A percentile compares a stretch with the other conserved stretches of the same genome.
Evolutionary conservation across 1,140 invertebrate species (phyloP).

Genomic region (Marisa cornuarietis): DNA sequence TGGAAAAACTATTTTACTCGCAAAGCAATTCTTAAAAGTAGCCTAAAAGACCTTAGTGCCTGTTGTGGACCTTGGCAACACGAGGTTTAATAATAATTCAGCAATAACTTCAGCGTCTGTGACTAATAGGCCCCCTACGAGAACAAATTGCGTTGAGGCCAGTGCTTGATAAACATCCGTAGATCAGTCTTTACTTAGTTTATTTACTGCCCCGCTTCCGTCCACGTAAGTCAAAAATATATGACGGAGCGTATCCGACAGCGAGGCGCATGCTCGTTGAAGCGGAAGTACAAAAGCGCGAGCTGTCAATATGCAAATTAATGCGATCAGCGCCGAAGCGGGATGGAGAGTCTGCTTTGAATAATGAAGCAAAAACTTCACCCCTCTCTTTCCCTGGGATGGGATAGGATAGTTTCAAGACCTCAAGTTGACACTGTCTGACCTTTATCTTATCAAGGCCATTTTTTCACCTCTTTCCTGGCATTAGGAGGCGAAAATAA

Average conservation of each 20-base stretch:
- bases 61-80: too few species aligned
- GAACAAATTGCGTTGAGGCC: background rate
- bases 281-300: conserved; percentile 1
- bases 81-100: too few species aligned
- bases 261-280: background rate
- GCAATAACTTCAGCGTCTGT: too few species aligned
- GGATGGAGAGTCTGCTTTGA: conserved; percentile 11
- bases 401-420: background rate
- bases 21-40: too few species aligned
- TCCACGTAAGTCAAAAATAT: background rate
- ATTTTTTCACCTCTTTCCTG: conserved; percentile 7
- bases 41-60: too few species aligned
- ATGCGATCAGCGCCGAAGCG: conserved; percentile 16
- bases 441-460: conserved; percentile 14
- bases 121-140: background rate
- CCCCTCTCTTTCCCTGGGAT: background rate
- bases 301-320: conserved; percentile 5
- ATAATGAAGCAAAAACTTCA: conserved; percentile 13
- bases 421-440: conserved; percentile 23
- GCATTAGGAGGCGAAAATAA: conserved; percentile 14
- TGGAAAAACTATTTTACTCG: too few species aligned
- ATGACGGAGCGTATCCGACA: background rate
- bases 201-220: background rate
- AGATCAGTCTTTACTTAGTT: background rate
- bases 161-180: too few species aligned